Conservation (phyloP, 92 coral and sea anemone genomes). For the Meandrina meandrites region DNA sequence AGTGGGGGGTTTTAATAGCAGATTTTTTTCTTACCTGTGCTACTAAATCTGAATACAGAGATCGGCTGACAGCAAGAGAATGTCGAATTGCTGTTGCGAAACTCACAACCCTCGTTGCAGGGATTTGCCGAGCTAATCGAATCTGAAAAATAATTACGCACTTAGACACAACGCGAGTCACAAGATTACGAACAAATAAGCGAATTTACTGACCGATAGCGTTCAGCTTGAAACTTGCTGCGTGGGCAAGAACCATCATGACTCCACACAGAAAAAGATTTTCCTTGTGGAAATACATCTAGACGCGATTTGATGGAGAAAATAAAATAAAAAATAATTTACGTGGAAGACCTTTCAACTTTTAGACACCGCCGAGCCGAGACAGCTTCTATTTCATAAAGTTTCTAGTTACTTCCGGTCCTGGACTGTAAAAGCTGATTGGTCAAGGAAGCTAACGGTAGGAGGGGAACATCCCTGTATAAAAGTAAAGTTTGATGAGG, state of each 20-base stretch:
- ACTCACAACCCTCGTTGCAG: not conserved
- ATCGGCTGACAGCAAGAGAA: conserved; percentile 21
- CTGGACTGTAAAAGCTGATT: not conserved
- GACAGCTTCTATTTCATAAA: not conserved
- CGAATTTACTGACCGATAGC: not conserved
- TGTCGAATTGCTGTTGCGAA: conserved; percentile 13
- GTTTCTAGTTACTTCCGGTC: not conserved
- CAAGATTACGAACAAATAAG: not conserved
- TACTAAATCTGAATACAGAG: conserved; percentile 14
- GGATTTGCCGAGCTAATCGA: not conserved
- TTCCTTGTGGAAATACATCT: not conserved
- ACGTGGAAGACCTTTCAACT: not conserved
- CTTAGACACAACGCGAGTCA: not conserved
- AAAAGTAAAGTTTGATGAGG: not conserved
- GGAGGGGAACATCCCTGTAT: not conserved
- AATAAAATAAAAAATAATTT: not conserved
- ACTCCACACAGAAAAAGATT: not conserved
- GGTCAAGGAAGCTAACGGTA: not conserved
- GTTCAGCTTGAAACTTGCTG: conserved; percentile 18
- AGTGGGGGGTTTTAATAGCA: too few species aligned
- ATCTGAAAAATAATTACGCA: not conserved
- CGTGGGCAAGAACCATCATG: not conserved
- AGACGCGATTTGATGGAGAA: not conserved
- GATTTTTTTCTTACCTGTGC: conserved; percentile 7
- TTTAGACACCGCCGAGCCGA: not conserved